phyloP scores from a whole-genome alignment of 2,113 vertebrate species.

The Numida meleagris region DNA sequence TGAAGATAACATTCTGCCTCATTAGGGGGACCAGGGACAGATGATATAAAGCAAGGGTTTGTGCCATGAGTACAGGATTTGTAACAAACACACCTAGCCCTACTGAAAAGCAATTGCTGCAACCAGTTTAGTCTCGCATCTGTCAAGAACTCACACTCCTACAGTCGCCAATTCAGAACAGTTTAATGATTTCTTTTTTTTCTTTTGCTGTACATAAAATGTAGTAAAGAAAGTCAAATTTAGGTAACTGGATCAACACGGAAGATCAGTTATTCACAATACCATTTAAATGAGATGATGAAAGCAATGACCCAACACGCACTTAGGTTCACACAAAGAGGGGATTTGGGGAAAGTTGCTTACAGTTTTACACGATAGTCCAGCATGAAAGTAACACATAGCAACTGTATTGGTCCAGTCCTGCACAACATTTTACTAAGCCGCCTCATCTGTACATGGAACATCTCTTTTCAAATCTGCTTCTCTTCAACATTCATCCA shows the following conservation, averaged over 20 bases:
- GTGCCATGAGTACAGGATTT: slow-evolving; percentile 26
- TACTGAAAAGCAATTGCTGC: slow-evolving; percentile 23
- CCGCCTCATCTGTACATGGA: slow-evolving; percentile 37
- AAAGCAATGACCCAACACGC: slow-evolving; percentile 54
- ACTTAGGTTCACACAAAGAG: slow-evolving; percentile 38
- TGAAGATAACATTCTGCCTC: slow-evolving; percentile 73
- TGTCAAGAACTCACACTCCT: slow-evolving; percentile 60
- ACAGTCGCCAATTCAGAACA: slow-evolving; percentile 63
- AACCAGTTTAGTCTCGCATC: neutral
- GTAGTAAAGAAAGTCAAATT: slow-evolving; percentile 61
- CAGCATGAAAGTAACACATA: neutral
- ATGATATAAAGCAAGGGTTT: slow-evolving; percentile 32
- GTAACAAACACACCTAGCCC: neutral
- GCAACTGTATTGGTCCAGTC: slow-evolving; percentile 33
- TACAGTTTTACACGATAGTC: slow-evolving; percentile 55
- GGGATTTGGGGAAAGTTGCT: slow-evolving; percentile 34
- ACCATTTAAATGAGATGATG: slow-evolving; percentile 44
- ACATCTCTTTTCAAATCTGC: slow-evolving; percentile 41
- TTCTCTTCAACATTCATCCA: slow-evolving; percentile 57
- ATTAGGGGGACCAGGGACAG: slow-evolving; percentile 47
- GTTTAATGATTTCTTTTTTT: slow-evolving; percentile 59
- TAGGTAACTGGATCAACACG: slow-evolving; percentile 45
- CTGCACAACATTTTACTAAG: slow-evolving; percentile 32
- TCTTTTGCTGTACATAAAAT: slow-evolving; percentile 58
- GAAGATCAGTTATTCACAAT: slow-evolving; percentile 59